Evolutionary conservation across 1,140 invertebrate species (phyloP), one percentile per base, ranked within the genome.

Genomic region (Cydia strobilella): DNA sequence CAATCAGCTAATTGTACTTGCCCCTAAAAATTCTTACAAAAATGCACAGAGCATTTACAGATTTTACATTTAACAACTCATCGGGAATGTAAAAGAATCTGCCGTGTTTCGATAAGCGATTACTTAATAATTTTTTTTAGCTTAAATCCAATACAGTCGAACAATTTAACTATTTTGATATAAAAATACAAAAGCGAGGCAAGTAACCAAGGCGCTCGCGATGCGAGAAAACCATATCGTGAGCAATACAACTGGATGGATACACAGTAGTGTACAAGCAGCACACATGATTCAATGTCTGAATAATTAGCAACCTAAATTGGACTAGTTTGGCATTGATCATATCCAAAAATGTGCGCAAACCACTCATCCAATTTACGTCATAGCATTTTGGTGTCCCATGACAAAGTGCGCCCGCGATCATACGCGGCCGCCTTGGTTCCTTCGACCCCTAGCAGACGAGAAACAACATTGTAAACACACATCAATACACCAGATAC

Each of bases 1-100:
- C 79, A 81, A 84, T 75, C 78, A 76, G 77, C 75, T 76, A 82
- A 85, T 90, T 90, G 88, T 90, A 90, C 90, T 92, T 88, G 86
- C 80, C 78, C 81, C 54, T 81, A 84, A 83, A 82, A 80, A 77
- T 74, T 35, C 65, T 69, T 54, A 54, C 18, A 63, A 59, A 73
- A 31, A 48, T 62, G 25, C 72, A 48, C 72, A 74, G 18, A 35
- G 73, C 12, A 72, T 59, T 23, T 59, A 35, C 54, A 65, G 76
- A 72, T 73, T 59, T 65, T 39, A 59, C 54, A 59, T 54, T 65
- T 35, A 59, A 75, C 48, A 63, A 45, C 48, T 75, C 74, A 75
- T 82, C 75, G 82, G 85, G 85, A 90, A 89, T 89, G 87, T 89
- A 89, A 83, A 86, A 82, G 31, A 69, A 69, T 69, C 65, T 69